Evolutionary conservation across 2,888 invertebrate species (phyloP), one percentile per base, ranked within the genome.

Genomic region (Therioaphis trifolii): DNA sequence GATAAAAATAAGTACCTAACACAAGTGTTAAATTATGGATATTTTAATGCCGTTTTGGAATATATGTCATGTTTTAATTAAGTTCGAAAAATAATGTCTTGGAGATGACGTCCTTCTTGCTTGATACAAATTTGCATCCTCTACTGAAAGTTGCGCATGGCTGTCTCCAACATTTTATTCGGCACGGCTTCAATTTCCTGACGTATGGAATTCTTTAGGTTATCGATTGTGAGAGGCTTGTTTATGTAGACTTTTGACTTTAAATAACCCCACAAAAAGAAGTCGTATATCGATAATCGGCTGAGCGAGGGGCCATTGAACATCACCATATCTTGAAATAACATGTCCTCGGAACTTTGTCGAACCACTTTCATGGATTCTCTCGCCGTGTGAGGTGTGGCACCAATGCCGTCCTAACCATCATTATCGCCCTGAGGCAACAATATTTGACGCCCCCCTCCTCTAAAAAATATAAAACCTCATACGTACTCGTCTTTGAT

Each of bases 181-280:
- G 3, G 4, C 5, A 58, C 12, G n/a, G n/a, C 58, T 24, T 4
- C 24, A 58, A 58, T 58, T 58, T 58, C 58, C 58, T n/a, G 58
- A 7, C 58, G 11, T 5, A 58, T 58, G n/a, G 11, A 4, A 15
- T 58, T 12, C 12, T 58, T 58, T 11, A 58, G 12, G 4, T 58
- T 2, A 5, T 15, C 11, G 3, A 84, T 29, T 15, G 84, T 84
- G 15, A 12, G 29, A n/a, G 84, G 84, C 29, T 84, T 80, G 29
- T 84, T 55, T 11, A 21, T 15, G 29, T 63, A 84, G 2, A 84
- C 84, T 27, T 35, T 55, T 2, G 76, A 84, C 72, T 86, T 86
- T 1, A 86, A 84, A 66, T 86, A 86, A n/a, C 85, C 86, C 85
- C 85, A 86, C 84, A 86, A 68, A 84, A 86, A 86, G 66, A 85